phyloP scores from a whole-genome alignment of 2,888 invertebrate genomes.

The Micoletzkya japonica region DNA sequence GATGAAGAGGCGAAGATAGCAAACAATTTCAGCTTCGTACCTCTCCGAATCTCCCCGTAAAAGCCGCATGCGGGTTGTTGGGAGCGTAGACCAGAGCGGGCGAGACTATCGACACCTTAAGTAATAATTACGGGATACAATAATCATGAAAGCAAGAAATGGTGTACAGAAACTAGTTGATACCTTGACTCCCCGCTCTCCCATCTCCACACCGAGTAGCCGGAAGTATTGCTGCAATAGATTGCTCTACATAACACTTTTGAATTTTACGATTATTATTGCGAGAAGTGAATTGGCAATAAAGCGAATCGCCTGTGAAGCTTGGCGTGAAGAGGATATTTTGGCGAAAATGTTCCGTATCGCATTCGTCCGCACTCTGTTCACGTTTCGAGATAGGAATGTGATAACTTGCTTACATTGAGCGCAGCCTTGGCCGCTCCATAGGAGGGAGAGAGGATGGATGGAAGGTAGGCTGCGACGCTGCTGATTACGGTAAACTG shows the following conservation, averaged over 20 bases:
- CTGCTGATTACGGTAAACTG: constrained; percentile 80
- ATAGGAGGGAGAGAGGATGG: constrained; percentile 66
- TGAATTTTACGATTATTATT: no score
- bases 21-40: no score
- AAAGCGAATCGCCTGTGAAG: no score
- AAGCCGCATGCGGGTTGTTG: constrained; percentile 31
- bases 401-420: constrained; percentile 71
- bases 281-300: no score
- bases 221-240: constrained; percentile 76
- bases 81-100: constrained; percentile 75
- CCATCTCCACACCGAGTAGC: constrained; percentile 72
- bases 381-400: no score
- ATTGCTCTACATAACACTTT: no score
- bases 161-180: background rate
- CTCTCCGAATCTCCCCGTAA: constrained; percentile 22
- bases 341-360: no score
- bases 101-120: constrained; percentile 74
- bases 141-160: background rate
- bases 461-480: constrained; percentile 74
- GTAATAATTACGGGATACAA: no score
- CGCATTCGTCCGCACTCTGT: no score
- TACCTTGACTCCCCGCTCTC: constrained; percentile 68
- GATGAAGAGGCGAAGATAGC: no score
- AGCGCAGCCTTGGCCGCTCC: constrained; percentile 79
- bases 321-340: no score